phyloP scores from a whole-genome alignment of 2,797 vertebrate genomes.

The Enoplosus armatus region DNA sequence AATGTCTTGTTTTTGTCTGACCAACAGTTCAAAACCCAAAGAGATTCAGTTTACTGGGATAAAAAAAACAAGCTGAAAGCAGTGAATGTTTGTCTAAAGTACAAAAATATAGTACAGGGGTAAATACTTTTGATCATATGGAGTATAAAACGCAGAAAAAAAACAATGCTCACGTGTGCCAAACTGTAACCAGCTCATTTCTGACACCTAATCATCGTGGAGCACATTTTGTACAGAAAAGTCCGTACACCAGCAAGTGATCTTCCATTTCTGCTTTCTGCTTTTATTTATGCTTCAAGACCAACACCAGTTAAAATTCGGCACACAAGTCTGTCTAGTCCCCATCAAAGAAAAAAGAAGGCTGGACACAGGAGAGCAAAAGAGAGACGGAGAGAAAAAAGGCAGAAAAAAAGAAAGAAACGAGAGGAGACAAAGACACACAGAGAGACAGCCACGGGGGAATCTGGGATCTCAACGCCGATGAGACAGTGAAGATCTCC shows the following conservation, averaged over 20 bases:
- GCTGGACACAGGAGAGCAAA: slow-evolving; percentile 12
- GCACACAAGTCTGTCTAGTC: slow-evolving; percentile 16
- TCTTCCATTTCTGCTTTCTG: background rate
- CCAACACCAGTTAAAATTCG: slow-evolving; percentile 16
- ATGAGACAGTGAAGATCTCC: slow-evolving; percentile 57
- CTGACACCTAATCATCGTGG: background rate
- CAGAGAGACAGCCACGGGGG: slow-evolving; percentile 5
- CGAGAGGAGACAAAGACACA: background rate
- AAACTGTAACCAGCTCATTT: background rate
- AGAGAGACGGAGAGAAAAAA: slow-evolving; percentile 8
- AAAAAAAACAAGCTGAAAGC: background rate
- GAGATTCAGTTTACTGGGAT: no score
- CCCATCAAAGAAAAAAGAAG: slow-evolving; percentile 9
- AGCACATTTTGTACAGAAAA: no score
- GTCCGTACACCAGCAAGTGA: background rate
- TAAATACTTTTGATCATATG: background rate
- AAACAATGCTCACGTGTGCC: no score
- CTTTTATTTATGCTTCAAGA: background rate
- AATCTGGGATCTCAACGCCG: slow-evolving; percentile 43
- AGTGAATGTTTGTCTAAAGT: background rate
- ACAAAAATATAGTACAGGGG: background rate
- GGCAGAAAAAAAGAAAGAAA: background rate
- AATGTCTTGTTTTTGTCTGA: background rate
- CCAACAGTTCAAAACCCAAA: background rate
- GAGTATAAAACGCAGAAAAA: background rate